Evolutionary conservation across 2,888 invertebrate species (phyloP), one percentile per base, ranked within the genome.

Genomic region (Phragmatobia fuliginosa): DNA sequence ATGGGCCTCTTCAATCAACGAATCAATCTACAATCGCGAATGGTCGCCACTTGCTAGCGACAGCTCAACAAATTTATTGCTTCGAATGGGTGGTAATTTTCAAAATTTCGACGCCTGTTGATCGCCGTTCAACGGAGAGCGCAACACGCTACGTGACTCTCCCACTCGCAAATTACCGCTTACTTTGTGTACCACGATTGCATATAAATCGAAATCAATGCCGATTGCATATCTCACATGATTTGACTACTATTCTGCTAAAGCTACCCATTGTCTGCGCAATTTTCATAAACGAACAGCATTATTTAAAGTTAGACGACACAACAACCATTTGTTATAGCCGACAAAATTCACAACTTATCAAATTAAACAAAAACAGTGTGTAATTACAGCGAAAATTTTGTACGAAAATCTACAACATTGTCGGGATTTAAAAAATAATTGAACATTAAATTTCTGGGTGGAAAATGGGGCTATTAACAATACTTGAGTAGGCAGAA

Each of bases 1-100:
- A 95, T 94, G 90, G 90, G 84, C 89, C 94, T 93, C 94, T 94
- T 94, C 94, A 94, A 94, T 94, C 94, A 95, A 93, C 93, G 92
- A 94, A 94, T 94, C 94, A 94, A 95, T 94, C 94, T 91, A 91
- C 92, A 91, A 93, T 94, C 92, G 92, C 90, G 90, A 92, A 91
- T 88, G 91, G 91, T 86, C 93, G 91, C 91, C 94, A 94, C 93
- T 94, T 94, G 94, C 90, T 84, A 86, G 87, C 90, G 95, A 94
- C 94, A 94, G 94, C 90, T 91, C 90, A 87, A 91, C 92, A 91
- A 92, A 94, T 94, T 94, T 94, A 94, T 94, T 89, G 92, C 91
- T 88, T 82, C 87, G 87, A 89, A 90, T 90, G 88, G 90, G 85
- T 89, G 90, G 90, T 91, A 94, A 93, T 93, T 93, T 93, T 92